Percentiles rank a stretch among this genome's conserved stretches.
phyloP scores from a whole-genome alignment of 1,140 invertebrate species.

The Drosophila repleta region DNA sequence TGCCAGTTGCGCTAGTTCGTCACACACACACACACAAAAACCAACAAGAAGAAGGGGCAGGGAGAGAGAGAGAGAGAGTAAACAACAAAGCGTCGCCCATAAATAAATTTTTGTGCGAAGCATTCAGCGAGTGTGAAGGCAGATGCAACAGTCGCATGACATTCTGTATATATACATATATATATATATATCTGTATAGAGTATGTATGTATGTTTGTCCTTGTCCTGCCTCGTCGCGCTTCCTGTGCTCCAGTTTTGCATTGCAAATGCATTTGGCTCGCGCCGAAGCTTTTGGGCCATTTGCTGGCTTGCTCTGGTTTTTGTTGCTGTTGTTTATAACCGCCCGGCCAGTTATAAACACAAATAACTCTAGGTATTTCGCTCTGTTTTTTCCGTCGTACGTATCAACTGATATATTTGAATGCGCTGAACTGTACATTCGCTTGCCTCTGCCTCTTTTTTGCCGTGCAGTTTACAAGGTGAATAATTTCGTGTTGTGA shows the following conservation, averaged over 20 bases:
- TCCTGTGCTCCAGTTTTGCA: constrained; percentile 69
- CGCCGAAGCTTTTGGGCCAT: constrained; percentile 27
- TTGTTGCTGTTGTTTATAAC: too few species aligned
- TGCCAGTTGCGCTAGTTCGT: constrained; percentile 58
- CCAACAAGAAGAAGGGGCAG: constrained; percentile 33
- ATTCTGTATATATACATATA: too few species aligned
- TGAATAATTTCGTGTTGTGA: constrained; percentile 59
- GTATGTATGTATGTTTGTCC: constrained; percentile 7
- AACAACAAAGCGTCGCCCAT: constrained; percentile 28
- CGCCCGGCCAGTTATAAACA: constrained; percentile 53
- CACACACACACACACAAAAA: constrained; percentile 7
- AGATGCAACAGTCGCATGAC: constrained; percentile 18
- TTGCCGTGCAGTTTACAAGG: constrained; percentile 47
- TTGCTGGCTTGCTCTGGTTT: constrained; percentile 1
- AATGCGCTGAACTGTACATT: constrained; percentile 24
- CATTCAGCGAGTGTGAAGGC: not conserved
- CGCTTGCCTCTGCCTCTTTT: constrained; percentile 14
- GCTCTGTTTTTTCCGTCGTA: not conserved
- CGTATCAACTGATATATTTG: constrained; percentile 37
- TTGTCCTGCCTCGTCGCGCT: constrained; percentile 45
- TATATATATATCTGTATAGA: too few species aligned
- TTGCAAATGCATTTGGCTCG: constrained; percentile 59
- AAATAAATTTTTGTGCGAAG: constrained; percentile 40
- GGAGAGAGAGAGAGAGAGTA: constrained; percentile 5
- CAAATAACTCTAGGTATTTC: constrained; percentile 39